Conservation (phyloP, 2,888 invertebrate genomes). For the Drosophila melanosoma region DNA sequence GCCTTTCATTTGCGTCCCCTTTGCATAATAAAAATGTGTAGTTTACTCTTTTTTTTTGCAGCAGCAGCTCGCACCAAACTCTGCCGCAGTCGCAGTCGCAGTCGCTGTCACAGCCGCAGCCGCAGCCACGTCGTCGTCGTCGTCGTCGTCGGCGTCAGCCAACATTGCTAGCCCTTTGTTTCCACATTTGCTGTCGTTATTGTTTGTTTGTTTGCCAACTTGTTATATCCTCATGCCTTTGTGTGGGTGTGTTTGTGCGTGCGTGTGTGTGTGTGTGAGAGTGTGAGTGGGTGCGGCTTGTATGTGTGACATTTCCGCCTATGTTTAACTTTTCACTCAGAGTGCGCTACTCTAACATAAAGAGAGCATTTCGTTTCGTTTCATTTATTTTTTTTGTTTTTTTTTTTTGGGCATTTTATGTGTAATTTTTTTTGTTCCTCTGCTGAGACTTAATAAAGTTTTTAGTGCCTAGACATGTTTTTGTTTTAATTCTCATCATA, state of each 20-base stretch:
- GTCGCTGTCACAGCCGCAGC: conserved; percentile 28
- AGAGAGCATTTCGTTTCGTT: conserved; percentile 30
- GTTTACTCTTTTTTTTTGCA: conserved; percentile 65
- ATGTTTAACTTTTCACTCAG: conserved; percentile 77
- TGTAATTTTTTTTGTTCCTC: conserved; percentile 68
- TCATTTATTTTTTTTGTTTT: conserved; percentile 47
- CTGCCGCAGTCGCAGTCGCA: conserved; percentile 25
- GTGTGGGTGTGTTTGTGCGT: conserved; percentile 22
- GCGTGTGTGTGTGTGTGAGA: conserved; percentile 15
- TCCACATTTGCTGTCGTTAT: conserved; percentile 71
- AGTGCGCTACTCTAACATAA: conserved; percentile 34
- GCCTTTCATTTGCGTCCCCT: conserved; percentile 79
- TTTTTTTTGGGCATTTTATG: conserved; percentile 71
- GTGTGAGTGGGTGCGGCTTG: conserved; percentile 58
- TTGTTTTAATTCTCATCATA: conserved; percentile 62
- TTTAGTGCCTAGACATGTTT: conserved; percentile 80
- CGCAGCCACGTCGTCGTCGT: conserved; percentile 11
- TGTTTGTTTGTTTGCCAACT: conserved; percentile 72
- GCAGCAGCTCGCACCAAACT: conserved; percentile 20
- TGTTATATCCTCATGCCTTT: conserved; percentile 49
- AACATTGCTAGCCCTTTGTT: conserved; percentile 77
- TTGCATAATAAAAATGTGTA: conserved; percentile 80
- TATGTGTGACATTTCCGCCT: conserved; percentile 78
- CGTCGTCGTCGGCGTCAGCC: conserved; percentile 35
- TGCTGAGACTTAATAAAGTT: conserved; percentile 75